A percentile compares a stretch with the other conserved stretches of the same genome.
Conservation (phyloP, 2,113 vertebrate species). For the Bubo scandiacus region DNA sequence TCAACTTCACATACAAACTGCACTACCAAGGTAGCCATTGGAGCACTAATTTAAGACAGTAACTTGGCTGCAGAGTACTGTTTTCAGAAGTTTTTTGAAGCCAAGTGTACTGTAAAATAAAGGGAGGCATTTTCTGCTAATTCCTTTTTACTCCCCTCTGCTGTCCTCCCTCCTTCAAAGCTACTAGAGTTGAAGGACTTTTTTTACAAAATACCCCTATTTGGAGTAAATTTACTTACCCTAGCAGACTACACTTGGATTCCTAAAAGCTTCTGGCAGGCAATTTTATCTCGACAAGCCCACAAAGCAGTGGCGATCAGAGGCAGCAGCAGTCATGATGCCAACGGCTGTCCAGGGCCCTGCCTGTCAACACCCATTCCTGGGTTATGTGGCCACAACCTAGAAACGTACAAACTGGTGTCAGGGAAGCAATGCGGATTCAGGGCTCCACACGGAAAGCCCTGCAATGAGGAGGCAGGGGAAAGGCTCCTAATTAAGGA, state of each 20-base stretch:
- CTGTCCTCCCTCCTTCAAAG: not conserved
- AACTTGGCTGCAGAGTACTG: not conserved
- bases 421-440: no score
- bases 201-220: not conserved
- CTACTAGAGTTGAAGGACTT: not conserved
- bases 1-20: rapidly evolving
- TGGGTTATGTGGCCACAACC: not conserved
- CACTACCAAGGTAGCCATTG: rapidly evolving
- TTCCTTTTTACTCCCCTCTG: not conserved
- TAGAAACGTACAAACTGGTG: not conserved
- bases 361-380: not conserved
- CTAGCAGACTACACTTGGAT: not conserved
- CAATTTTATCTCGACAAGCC: not conserved
- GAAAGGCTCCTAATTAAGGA: not conserved
- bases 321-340: not conserved
- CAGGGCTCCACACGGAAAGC: rapidly evolving
- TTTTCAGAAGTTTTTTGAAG: not conserved
- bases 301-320: no score
- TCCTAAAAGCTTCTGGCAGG: not conserved
- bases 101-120: not conserved
- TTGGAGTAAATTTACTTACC: not conserved
- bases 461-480: not conserved
- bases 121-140: not conserved
- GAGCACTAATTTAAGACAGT: not conserved
- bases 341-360: not conserved